Base-by-base conservation (phyloP, 2,113 vertebrate genomes). In the Albula glossodonta region DNA sequence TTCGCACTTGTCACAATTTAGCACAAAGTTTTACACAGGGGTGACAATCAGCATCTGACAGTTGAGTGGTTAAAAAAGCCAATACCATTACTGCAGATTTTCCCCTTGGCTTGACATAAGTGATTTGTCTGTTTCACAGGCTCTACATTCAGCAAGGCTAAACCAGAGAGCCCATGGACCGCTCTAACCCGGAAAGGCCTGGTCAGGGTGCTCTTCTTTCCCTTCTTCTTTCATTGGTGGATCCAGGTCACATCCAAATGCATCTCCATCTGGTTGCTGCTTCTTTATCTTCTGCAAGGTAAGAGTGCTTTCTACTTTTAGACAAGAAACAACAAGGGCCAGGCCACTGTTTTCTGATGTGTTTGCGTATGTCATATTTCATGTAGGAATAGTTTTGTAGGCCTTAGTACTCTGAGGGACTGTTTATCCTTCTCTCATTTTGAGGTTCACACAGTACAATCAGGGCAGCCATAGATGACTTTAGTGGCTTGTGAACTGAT, bases 81-180 rank as follows among this genome's bases (percentile, higher is more conserved):
- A 41, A 1, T 41, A 41, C 31, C 31, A 41, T 41, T 1, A 41
- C 31, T 41, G 31, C 31, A 41, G 31, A 41, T 41, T 41, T 41
- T 41, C 31, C 31, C 1, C 78, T 80, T 51, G 4, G 7, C 31
- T 51, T 52, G 60, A 63, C 41, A 19, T 7, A 5, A 11, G 74
- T 8, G n/a, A 74, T 17, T 86, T 17, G 81, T 12, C 85, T 49
- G 51, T 31, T 86, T 83, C n/a, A 50, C 92, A 99, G 98, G 98
- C 85, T 99, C 98, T 49, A 99, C 98, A 0, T 99, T 99, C 94
- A 97, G 97, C 92, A 99, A 99, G 95, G 97, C 98, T 90, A 99
- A 99, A 91, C 98, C 98, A 1, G 97, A 98, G 88, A 97, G 97
- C 83, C 98, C 97, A 0, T 99, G 98, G 98, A 97, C 98, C 0